These are phyloP conservation scores for Pseudomyrmex concolor DNA, from an alignment of 1,140 invertebrate species.

Conservation along the genomic window DNA sequence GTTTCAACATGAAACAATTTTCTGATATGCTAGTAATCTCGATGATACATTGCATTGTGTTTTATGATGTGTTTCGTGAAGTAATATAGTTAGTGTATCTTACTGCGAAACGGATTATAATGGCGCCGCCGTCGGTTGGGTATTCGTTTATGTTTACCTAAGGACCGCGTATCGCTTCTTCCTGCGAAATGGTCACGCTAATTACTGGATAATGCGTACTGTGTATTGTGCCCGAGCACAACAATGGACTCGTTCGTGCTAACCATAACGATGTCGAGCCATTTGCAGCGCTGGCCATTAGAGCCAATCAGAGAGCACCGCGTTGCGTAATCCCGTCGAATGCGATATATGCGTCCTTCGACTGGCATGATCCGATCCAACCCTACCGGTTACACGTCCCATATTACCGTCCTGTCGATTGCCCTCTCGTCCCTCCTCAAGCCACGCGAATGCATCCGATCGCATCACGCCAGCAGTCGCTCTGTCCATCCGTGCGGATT, in stretches of 20 bases:
- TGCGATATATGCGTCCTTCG: slow-evolving; percentile 72
- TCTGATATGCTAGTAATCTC: not conserved
- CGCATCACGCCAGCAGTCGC: slow-evolving; percentile 61
- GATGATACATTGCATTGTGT: not conserved
- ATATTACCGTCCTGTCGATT: slow-evolving; percentile 70
- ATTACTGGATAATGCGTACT: slow-evolving; percentile 63
- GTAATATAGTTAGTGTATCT: not conserved
- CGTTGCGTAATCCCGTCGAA: slow-evolving; percentile 80
- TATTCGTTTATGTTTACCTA: slow-evolving; percentile 40
- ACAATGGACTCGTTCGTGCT: slow-evolving; percentile 73
- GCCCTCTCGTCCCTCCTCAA: slow-evolving; percentile 66
- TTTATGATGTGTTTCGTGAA: not conserved
- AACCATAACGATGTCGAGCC: slow-evolving; percentile 74
- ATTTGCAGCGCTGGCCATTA: slow-evolving; percentile 76
- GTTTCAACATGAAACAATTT: not conserved
- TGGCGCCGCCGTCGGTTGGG: not conserved
- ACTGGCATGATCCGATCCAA: slow-evolving; percentile 70
- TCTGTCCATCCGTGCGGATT: slow-evolving; percentile 73
- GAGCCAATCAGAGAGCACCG: slow-evolving; percentile 77
- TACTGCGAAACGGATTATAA: not conserved
- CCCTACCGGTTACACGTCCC: slow-evolving; percentile 70
- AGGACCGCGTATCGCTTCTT: slow-evolving; percentile 43
- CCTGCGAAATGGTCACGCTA: slow-evolving; percentile 43
- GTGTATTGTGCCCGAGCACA: slow-evolving; percentile 65
- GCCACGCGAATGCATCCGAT: slow-evolving; percentile 69